Evolutionary conservation across 1,140 invertebrate genomes (phyloP), one percentile per base, ranked within the genome.

Genomic region (Spodoptera litura): DNA sequence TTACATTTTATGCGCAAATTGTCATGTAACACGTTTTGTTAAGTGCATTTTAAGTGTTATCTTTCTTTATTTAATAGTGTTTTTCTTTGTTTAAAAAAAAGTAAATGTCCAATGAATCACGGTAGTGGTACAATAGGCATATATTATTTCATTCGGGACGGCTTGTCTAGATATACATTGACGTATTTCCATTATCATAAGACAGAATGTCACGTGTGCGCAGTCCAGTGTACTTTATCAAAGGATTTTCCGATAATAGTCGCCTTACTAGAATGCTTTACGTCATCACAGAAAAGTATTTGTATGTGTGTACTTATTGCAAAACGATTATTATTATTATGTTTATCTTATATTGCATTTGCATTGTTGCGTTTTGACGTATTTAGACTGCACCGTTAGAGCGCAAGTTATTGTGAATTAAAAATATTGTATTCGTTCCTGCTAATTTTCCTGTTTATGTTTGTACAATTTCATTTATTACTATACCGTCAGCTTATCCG

Each of bases 191-290:
- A 49, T 66, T 44, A 44, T 44, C 38, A 62, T 38, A n/a, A 15
- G 12, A 10, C 2, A 25, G 13, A 64, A 15, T 44, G 62, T 66
- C 62, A 51, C 62, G 38, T 44, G 15, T 66, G 15, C 11, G 38
- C 9, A 64, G 61, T 11, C 62, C 15, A 49, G 3, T 49, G 59
- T 8, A 13, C 20, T 49, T 66, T 66, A 66, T 66, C 62, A 49
- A 25, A 66, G 38, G 62, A 66, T 66, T 66, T 66, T 66, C 62
- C 38, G 15, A 66, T 35, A 66, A 12, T 25, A 66, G 44, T 38
- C 62, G 38, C 4, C 15, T 66, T 66, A 8, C 15, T 44, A 44
- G 15, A 66, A 15, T 10, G 15, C 15, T 66, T 49, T 66, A 10
- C 62, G 62, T 49, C 62, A 66, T 25, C 62, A 15, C 38, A 15